Percentiles rank a stretch among this genome's conserved stretches.
phyloP scores from a whole-genome alignment of 1,140 invertebrate species.

The Matsumurasca onukii region DNA sequence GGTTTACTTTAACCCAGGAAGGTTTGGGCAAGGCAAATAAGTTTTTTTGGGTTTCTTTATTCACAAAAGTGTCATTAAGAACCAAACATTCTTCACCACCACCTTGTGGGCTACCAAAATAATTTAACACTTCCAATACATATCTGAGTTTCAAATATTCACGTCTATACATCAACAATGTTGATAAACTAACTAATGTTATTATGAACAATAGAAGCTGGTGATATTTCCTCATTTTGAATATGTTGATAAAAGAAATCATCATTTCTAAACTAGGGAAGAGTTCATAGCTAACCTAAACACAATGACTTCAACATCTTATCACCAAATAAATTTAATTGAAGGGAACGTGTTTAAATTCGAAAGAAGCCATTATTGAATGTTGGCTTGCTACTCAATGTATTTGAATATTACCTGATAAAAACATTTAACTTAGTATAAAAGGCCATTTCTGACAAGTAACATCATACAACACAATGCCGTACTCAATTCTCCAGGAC shows the following conservation, averaged over 20 bases:
- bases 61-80: slow-evolving; percentile 46
- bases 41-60: slow-evolving; percentile 40
- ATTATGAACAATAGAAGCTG: slow-evolving; percentile 65
- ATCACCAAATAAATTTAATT: too few relatives aligned
- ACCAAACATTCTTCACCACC: slow-evolving; percentile 37
- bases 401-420: too few relatives aligned
- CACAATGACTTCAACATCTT: too few relatives aligned
- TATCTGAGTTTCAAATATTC: slow-evolving; percentile 73
- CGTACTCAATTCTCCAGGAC: too few relatives aligned
- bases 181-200: slow-evolving; percentile 64
- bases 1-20: slow-evolving; percentile 54
- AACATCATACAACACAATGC: too few relatives aligned
- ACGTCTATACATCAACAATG: slow-evolving; percentile 71
- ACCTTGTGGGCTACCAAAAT: slow-evolving; percentile 62
- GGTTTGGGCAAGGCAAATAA: slow-evolving; percentile 49
- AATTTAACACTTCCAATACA: slow-evolving; percentile 74
- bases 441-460: too few relatives aligned
- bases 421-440: too few relatives aligned
- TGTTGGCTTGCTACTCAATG: too few relatives aligned
- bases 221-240: slow-evolving; percentile 71
- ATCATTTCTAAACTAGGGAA: neutral
- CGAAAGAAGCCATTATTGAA: too few relatives aligned
- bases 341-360: too few relatives aligned
- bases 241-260: neutral
- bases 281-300: too few relatives aligned